A percentile compares a stretch with the other conserved stretches of the same genome.
Conservation (phyloP, 2,888 invertebrate species). For the Luperina testacea region DNA sequence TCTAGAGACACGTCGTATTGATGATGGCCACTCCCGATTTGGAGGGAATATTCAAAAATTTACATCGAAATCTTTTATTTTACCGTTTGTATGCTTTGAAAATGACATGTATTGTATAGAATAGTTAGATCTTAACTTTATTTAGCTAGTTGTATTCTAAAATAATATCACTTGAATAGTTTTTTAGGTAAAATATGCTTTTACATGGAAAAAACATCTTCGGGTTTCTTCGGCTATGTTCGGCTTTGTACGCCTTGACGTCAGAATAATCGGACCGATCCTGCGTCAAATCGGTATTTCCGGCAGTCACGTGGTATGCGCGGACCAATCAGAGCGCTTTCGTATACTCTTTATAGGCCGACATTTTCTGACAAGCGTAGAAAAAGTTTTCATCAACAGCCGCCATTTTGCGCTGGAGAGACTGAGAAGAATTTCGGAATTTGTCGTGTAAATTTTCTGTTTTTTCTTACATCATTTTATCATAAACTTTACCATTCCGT, state of each 20-base stretch:
- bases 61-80: constrained; percentile 40
- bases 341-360: constrained; percentile 86
- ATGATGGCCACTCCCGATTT: constrained; percentile 87
- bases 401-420: constrained; percentile 97
- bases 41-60: constrained; percentile 83
- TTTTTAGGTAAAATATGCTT: constrained; percentile 54
- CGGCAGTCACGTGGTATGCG: constrained; percentile 87
- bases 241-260: constrained; percentile 86
- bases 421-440: constrained; percentile 94
- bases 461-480: constrained; percentile 90
- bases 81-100: background rate
- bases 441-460: constrained; percentile 93
- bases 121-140: background rate
- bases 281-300: constrained; percentile 86
- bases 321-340: constrained; percentile 84
- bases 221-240: constrained; percentile 79
- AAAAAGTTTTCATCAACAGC: constrained; percentile 98
- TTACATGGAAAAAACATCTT: constrained; percentile 73
- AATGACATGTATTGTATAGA: background rate
- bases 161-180: constrained; percentile 6
- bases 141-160: background rate
- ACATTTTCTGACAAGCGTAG: constrained; percentile 97
- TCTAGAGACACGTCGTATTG: constrained; percentile 87
- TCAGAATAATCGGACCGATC: constrained; percentile 86
- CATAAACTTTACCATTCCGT: constrained; percentile 90